Base-by-base conservation (phyloP, 1,140 invertebrate species). In the Hydropsyche tenuis region DNA sequence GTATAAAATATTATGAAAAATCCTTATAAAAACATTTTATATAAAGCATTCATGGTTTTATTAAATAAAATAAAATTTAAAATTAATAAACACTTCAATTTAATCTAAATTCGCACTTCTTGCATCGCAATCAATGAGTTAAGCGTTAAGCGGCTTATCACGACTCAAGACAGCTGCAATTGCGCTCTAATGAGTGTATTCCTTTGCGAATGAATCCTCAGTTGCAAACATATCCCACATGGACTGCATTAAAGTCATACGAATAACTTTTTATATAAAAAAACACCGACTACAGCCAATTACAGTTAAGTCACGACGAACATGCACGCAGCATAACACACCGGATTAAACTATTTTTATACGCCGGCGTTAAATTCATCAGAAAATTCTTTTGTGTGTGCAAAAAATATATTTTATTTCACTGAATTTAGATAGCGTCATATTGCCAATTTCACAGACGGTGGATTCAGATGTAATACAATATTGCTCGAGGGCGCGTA, bases 201-300 rank as follows among this genome's bases (percentile, higher is more conserved):
- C 20, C 48, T 53, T 20, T 18, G n/a, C 18, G 48, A 53, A 53
- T 53, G 48, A 20, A 53, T 53, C 48, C 18, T 53, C 48, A 18
- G 48, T 20, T 11, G 16, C 48, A 20, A 53, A 53, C n/a, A 46
- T 53, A 16, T 53, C 48, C 4, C 9, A 20, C 48, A 18, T 20
- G 48, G 7, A 53, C 48, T 53, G 48, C 48, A 53, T 53, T 53
- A 53, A 53, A 53, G 48, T 53, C 20, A 18, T 53, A 53, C 48
- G 20, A 53, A 53, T 18, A 53, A 14, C 20, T 20, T 53, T 37
- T 37, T 37, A 4, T 37, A 4, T 37, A 4, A 48, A 14, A 53
- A 20, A 18, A 6, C 20, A 18, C 48, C 1, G 14, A 53, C 48
- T n/a, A 46, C 45, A n/a, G 45, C 11, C 11, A 9, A 5, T 7